Evolutionary conservation across 2,888 invertebrate species (phyloP).

Genomic region (Hyposoter didymator): DNA sequence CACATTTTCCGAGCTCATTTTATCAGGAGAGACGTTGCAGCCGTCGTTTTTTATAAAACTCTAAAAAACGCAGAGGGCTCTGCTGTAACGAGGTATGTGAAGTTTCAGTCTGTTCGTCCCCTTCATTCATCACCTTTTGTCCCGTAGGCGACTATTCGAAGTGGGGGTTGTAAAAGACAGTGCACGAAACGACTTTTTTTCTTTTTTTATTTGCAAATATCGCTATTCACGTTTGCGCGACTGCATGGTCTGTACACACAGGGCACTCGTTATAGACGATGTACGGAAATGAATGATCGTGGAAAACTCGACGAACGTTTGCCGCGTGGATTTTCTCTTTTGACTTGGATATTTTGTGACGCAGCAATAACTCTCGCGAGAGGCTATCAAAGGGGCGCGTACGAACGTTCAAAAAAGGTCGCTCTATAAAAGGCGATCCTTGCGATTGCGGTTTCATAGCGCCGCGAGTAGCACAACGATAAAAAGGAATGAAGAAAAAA

Average conservation of each 20-base stretch:
- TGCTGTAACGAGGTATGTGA: slow-evolving; percentile 52
- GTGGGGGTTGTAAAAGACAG: slow-evolving; percentile 22
- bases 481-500: slow-evolving; percentile 6
- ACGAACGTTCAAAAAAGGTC: slow-evolving; percentile 63
- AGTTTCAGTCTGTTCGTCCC: slow-evolving; percentile 43
- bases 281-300: neutral
- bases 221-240: slow-evolving; percentile 20
- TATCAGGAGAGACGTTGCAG: neutral
- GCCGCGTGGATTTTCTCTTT: neutral
- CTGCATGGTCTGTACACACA: neutral
- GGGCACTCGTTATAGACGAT: neutral
- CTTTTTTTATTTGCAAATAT: slow-evolving; percentile 52
- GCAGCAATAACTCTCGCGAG: slow-evolving; percentile 57
- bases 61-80: slow-evolving; percentile 33
- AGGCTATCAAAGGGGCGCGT: slow-evolving; percentile 59
- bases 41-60: slow-evolving; percentile 15
- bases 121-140: slow-evolving; percentile 66
- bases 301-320: neutral
- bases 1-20: slow-evolving; percentile 9
- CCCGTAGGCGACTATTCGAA: slow-evolving; percentile 51
- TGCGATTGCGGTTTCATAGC: slow-evolving; percentile 62
- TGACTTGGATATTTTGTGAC: slow-evolving; percentile 38
- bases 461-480: slow-evolving; percentile 27
- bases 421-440: slow-evolving; percentile 56
- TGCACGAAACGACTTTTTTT: slow-evolving; percentile 24